Evolutionary conservation across 2,888 invertebrate species (phyloP), one percentile per base, ranked within the genome.

Genomic region (Heteromurus nitidus): DNA sequence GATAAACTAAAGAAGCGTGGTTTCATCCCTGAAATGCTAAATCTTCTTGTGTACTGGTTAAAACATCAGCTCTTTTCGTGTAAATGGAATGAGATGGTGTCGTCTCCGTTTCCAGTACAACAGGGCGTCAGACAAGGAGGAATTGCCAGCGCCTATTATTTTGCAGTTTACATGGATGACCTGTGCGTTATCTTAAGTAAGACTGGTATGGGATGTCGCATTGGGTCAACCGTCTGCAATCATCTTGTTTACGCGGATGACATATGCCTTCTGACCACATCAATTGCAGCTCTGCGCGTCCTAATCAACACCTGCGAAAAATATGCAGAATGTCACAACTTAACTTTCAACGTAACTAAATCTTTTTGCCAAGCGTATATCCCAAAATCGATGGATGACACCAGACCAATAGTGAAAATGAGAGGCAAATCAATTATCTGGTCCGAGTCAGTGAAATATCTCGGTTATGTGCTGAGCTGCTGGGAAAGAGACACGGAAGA

Each of bases 271-370:
- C 11, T 73, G n/a, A 24, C 73, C 2, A 62, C 28, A 2, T 47
- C 62, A 28, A 50, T 73, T 0, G 9, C 1, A 18, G 47, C 62
- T 2, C 26, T 73, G 13, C 2, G 22, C 22, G 18, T 2, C 5
- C 20, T 73, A 30, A 22, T 73, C 1, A 28, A 20, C 28, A 73
- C 62, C 16, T 62, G 73, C 50, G 64, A 73, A 62, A 13, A 18
- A 0, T 62, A 73, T 62, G 73, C 28, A 9, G 3, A 9, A 0
- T 3, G 18, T 1, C 50, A 73, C 24, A 16, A 31, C 7, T 28
- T 73, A 9, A 22, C 1, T 0, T 62, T 73, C 16, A 73, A 64
- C n/a, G 30, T 62, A 1, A 1, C 0, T 16, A 73, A 73, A 31
- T 26, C 73, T 2, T 11, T 22, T 24, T 22, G 18, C 1, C 73